phyloP scores from a whole-genome alignment of 2,888 invertebrate genomes.

The Hirtodrosophila cameraria region DNA sequence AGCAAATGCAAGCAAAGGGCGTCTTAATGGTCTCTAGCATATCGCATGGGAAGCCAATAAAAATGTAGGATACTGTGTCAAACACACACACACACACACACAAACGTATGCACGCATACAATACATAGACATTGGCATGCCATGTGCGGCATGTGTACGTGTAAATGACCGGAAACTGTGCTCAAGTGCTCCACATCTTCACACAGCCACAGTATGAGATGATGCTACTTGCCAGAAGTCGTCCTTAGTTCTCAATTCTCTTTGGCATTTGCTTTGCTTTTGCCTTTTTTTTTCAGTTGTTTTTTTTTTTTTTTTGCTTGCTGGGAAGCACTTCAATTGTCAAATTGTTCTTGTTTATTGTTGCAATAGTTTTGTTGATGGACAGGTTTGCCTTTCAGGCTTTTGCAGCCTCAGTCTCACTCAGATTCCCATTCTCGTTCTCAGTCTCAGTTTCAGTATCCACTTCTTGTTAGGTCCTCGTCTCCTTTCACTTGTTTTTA shows the following conservation, averaged over 20 bases:
- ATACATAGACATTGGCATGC: slow-evolving; percentile 41
- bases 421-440: slow-evolving; percentile 2
- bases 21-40: slow-evolving; percentile 9
- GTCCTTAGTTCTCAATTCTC: slow-evolving; percentile 14
- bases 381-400: slow-evolving; percentile 66
- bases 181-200: slow-evolving; percentile 65
- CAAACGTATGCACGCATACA: slow-evolving; percentile 5
- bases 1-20: slow-evolving; percentile 30
- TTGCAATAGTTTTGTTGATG: slow-evolving; percentile 77
- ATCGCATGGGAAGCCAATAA: slow-evolving; percentile 59
- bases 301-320: slow-evolving; percentile 6
- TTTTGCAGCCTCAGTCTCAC: slow-evolving; percentile 14
- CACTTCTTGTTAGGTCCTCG: slow-evolving; percentile 15
- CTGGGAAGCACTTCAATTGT: slow-evolving; percentile 74
- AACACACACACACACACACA: slow-evolving; percentile 24
- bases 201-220: slow-evolving; percentile 23
- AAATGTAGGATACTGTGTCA: slow-evolving; percentile 82
- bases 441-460: slow-evolving; percentile 6
- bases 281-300: slow-evolving; percentile 4
- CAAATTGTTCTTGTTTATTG: slow-evolving; percentile 79
- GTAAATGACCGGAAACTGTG: slow-evolving; percentile 82
- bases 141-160: slow-evolving; percentile 64
- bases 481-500: slow-evolving; percentile 75
- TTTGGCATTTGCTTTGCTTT: not conserved
- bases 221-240: slow-evolving; percentile 54